Percentiles rank a stretch among this genome's conserved stretches.
Evolutionary conservation across 2,113 vertebrate genomes (phyloP).

Genomic region (Nycticorax nycticorax): DNA sequence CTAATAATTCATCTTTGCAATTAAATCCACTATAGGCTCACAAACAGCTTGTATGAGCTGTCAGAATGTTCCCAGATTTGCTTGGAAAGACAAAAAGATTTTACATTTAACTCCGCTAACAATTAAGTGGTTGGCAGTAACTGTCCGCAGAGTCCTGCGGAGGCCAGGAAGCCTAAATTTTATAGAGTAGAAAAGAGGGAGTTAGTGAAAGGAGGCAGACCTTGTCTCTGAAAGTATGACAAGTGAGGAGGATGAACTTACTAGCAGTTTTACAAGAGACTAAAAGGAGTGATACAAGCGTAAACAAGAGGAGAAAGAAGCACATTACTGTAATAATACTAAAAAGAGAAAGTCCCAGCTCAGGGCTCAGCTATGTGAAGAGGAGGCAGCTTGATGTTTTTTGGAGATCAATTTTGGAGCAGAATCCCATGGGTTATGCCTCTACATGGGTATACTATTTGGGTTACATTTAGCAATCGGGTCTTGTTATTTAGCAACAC

Average conservation of each 20-base stretch:
- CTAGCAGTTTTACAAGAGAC: conserved; percentile 53
- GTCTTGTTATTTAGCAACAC: conserved; percentile 43
- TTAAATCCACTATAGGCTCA: not conserved
- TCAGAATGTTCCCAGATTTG: not conserved
- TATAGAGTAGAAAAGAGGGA: conserved; percentile 15
- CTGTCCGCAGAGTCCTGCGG: not conserved
- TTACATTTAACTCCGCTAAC: not conserved
- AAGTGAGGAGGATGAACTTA: conserved; percentile 40
- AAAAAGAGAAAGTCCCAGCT: conserved; percentile 53
- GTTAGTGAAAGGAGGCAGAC: conserved; percentile 10
- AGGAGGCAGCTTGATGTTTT: not conserved
- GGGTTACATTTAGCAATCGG: not conserved
- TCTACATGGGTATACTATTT: conserved; percentile 54
- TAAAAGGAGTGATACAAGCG: conserved; percentile 14
- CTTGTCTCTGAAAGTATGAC: conserved; percentile 19
- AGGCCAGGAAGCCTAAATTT: conserved; percentile 8
- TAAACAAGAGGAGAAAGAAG: conserved; percentile 45
- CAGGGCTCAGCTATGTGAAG: conserved; percentile 41
- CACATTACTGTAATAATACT: conserved; percentile 5
- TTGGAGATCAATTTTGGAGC: not conserved
- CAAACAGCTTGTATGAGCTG: not conserved
- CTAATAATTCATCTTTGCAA: not conserved
- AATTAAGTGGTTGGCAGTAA: not conserved
- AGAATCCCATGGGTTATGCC: conserved; percentile 39
- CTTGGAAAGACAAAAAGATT: not conserved